These are phyloP conservation scores for Eupithecia pulchellata DNA, from an alignment of 2,888 invertebrate genomes.

Conservation along the genomic window DNA sequence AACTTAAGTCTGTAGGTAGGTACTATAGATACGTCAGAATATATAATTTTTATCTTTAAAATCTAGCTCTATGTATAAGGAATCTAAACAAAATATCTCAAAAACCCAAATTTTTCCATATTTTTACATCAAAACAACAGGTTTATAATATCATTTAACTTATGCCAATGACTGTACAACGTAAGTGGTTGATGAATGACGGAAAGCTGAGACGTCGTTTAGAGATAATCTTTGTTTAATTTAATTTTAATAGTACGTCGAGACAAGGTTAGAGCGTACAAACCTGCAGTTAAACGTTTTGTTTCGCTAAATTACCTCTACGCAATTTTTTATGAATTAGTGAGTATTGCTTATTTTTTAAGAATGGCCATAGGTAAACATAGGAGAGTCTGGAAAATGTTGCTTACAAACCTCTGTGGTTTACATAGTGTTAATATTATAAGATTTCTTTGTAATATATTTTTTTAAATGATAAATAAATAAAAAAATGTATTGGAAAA, in stretches of 20 bases:
- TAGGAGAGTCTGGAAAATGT: no score
- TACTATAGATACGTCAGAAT: no score
- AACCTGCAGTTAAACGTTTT: slow-evolving; percentile 7
- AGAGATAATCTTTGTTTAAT: slow-evolving; percentile 75
- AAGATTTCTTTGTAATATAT: no score
- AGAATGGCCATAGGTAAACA: neutral
- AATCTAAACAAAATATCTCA: neutral
- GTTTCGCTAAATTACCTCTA: slow-evolving; percentile 3
- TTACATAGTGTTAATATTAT: no score
- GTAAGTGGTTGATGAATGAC: slow-evolving; percentile 65
- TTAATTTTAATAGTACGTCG: slow-evolving; percentile 72
- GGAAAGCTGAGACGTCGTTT: slow-evolving; percentile 59
- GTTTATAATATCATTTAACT: slow-evolving; percentile 36
- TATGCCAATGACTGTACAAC: slow-evolving; percentile 35
- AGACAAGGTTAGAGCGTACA: slow-evolving; percentile 56
- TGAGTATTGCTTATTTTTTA: neutral
- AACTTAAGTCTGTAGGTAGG: neutral
- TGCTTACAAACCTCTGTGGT: no score
- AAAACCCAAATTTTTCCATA: neutral
- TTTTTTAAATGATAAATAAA: no score
- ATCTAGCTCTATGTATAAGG: no score
- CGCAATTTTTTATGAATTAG: slow-evolving; percentile 17
- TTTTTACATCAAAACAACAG: neutral
- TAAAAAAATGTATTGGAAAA: no score
- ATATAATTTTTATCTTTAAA: no score